Conservation (phyloP, 2,113 vertebrate species). For the Ellobius talpinus region DNA sequence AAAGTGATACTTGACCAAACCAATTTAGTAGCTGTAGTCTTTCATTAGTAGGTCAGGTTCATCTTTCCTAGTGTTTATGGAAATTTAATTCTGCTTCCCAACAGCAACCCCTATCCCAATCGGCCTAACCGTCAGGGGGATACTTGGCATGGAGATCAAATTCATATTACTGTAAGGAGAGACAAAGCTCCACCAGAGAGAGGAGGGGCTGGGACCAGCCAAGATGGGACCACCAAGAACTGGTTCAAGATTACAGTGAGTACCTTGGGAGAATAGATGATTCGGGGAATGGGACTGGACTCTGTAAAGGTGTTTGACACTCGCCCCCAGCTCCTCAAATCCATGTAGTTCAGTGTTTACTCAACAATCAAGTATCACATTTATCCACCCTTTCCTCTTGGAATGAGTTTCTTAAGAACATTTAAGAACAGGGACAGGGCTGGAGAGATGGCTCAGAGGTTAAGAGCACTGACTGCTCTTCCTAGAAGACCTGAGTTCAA, state of each 20-base stretch:
- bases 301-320: not conserved
- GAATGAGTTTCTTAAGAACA: not conserved
- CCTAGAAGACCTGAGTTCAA: too few species aligned
- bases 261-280: not conserved
- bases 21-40: not conserved
- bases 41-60: not conserved
- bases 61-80: not conserved
- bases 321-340: not conserved
- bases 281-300: too few species aligned
- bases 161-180: slow-evolving; percentile 77
- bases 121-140: slow-evolving; percentile 86
- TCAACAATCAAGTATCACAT: not conserved
- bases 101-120: slow-evolving; percentile 89
- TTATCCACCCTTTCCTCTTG: not conserved
- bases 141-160: slow-evolving; percentile 86
- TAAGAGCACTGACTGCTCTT: too few species aligned
- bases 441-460: too few species aligned
- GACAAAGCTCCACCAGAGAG: slow-evolving; percentile 68
- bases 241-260: slow-evolving; percentile 94
- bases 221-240: slow-evolving; percentile 68
- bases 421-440: too few species aligned
- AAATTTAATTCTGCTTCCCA: not conserved
- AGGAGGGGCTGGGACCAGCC: slow-evolving; percentile 69
- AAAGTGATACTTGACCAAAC: not conserved
- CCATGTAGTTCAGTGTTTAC: not conserved